Conservation (phyloP, 2,888 invertebrate genomes). For the Gonocerus acuteangulatus region DNA sequence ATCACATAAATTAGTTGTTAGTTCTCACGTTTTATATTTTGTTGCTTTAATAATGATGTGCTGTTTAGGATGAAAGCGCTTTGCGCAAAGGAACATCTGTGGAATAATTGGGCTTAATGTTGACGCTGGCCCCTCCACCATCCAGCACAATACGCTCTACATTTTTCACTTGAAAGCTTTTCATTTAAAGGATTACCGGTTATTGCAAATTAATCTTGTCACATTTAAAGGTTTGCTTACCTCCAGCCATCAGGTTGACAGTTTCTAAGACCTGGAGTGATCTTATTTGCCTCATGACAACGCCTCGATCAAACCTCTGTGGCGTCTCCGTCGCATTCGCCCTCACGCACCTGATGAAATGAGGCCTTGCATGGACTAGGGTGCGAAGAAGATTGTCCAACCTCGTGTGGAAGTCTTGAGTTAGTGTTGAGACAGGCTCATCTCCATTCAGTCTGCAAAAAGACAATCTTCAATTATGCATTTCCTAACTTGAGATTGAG, state of each 20-base stretch:
- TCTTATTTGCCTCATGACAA: constrained; percentile 80
- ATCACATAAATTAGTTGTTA: too few relatives aligned
- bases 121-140: too few relatives aligned
- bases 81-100: too few relatives aligned
- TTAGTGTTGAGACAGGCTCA: constrained; percentile 79
- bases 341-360: constrained; percentile 87
- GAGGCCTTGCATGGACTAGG: constrained; percentile 84
- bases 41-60: too few relatives aligned
- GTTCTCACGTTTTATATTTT: too few relatives aligned
- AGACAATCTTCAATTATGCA: neutral
- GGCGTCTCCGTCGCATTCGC: constrained; percentile 75
- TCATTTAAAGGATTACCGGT: too few relatives aligned
- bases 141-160: too few relatives aligned
- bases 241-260: constrained; percentile 89
- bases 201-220: too few relatives aligned
- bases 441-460: constrained; percentile 60
- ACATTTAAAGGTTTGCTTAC: constrained; percentile 44
- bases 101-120: too few relatives aligned
- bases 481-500: too few relatives aligned
- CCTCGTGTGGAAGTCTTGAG: constrained; percentile 91
- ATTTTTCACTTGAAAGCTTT: too few relatives aligned
- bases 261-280: constrained; percentile 88
- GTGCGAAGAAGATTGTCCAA: constrained; percentile 86
- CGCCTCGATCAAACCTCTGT: constrained; percentile 73
- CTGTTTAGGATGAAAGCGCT: too few relatives aligned